Conservation (phyloP, 1,140 invertebrate genomes). For the Nymphalis io region DNA sequence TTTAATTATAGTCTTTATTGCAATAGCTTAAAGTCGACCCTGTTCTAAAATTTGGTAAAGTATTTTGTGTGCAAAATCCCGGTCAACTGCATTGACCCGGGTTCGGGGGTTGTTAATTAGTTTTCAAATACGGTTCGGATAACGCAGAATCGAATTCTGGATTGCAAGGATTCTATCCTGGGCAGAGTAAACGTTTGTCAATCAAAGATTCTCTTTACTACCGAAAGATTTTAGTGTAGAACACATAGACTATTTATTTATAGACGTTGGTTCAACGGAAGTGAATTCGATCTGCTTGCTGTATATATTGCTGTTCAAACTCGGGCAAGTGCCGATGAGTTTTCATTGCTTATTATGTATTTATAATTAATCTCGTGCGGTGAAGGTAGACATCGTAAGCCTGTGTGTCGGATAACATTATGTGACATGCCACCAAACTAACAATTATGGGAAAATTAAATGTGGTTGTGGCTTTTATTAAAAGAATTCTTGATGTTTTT, state of each 20-base stretch:
- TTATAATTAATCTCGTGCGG: no score
- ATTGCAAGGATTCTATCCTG: background rate
- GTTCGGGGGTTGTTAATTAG: slow-evolving; percentile 33
- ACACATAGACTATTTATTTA: background rate
- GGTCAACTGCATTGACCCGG: slow-evolving; percentile 37
- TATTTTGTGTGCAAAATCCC: slow-evolving; percentile 15
- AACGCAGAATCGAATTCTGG: slow-evolving; percentile 22
- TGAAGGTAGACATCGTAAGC: no score
- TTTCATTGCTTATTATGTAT: no score
- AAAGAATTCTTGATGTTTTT: no score
- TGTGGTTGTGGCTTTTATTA: no score
- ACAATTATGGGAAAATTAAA: no score
- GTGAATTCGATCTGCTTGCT: background rate
- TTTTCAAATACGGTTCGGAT: slow-evolving; percentile 27
- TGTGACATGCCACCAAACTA: no score
- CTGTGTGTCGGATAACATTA: no score
- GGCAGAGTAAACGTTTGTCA: background rate
- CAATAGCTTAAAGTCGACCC: slow-evolving; percentile 14
- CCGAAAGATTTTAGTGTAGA: background rate
- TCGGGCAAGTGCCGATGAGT: no score
- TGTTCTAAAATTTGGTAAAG: background rate
- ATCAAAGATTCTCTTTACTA: slow-evolving; percentile 1
- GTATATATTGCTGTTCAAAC: no score
- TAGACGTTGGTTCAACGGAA: background rate
- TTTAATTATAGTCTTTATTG: slow-evolving; percentile 9